Percentiles rank a stretch among this genome's conserved stretches.
Conservation (phyloP, 1,140 invertebrate genomes). For the Parasteatoda tepidariorum region DNA sequence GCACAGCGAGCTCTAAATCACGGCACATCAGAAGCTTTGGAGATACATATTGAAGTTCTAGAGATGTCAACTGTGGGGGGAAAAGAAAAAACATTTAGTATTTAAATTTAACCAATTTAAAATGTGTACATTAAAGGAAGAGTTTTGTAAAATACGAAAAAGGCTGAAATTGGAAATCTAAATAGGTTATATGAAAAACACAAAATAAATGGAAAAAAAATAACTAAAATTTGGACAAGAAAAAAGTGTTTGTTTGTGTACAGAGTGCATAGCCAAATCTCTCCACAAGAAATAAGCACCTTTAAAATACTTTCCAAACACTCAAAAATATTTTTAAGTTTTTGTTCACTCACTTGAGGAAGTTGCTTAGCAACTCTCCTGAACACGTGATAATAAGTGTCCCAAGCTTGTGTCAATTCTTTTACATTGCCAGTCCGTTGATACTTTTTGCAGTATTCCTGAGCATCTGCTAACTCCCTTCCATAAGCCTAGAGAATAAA, state of each 20-base stretch:
- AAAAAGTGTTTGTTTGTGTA: no score
- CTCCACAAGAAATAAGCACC: no score
- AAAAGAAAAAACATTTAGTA: no score
- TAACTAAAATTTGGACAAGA: constrained; percentile 74
- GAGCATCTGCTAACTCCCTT: constrained; percentile 90
- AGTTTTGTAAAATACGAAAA: no score
- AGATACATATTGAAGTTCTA: constrained; percentile 95
- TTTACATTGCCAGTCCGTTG: constrained; percentile 81
- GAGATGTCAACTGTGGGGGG: constrained; percentile 69
- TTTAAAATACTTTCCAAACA: no score
- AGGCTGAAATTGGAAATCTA: no score
- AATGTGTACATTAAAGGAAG: constrained; percentile 51
- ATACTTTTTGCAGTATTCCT: constrained; percentile 87
- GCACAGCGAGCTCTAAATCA: constrained; percentile 93
- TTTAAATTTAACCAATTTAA: constrained; percentile 27
- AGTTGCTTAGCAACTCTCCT: constrained; percentile 93
- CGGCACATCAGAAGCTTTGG: constrained; percentile 88
- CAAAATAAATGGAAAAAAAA: no score
- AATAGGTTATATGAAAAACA: no score
- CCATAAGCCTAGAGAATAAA: constrained; percentile 80
- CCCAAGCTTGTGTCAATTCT: constrained; percentile 98
- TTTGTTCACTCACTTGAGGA: constrained; percentile 79
- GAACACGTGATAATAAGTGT: constrained; percentile 98
- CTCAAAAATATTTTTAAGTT: no score
- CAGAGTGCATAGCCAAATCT: no score